Conservation (phyloP, 2,113 vertebrate species). For the Lepisosteus osseus region DNA sequence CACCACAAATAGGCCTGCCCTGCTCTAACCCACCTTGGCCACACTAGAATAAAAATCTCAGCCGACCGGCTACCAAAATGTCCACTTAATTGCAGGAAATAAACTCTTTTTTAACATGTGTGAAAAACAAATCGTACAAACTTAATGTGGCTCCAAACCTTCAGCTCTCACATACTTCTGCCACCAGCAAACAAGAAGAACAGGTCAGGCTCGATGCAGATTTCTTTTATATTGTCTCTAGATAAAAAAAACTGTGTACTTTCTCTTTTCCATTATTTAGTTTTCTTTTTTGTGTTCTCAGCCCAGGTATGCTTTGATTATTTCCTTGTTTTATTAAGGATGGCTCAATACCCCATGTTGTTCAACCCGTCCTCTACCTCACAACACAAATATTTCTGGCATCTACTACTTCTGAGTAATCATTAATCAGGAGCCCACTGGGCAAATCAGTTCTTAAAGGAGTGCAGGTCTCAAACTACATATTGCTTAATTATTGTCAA, state of each 20-base stretch:
- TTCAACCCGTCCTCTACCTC: constrained; percentile 9
- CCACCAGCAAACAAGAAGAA: constrained; percentile 48
- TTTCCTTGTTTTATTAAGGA: constrained; percentile 9
- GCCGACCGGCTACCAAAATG: too few relatives aligned
- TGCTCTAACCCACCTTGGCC: constrained; percentile 33
- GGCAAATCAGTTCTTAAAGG: constrained; percentile 26
- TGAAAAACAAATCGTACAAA: too few relatives aligned
- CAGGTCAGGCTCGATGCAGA: constrained; percentile 40
- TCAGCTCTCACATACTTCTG: constrained; percentile 12
- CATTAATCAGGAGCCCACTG: constrained; percentile 47
- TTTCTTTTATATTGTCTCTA: too few relatives aligned
- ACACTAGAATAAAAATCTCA: too few relatives aligned
- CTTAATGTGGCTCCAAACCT: too few relatives aligned
- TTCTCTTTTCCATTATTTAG: too few relatives aligned
- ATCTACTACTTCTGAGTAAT: constrained; percentile 57
- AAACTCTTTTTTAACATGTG: too few relatives aligned
- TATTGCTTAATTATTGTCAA: background rate
- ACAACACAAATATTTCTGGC: constrained; percentile 48
- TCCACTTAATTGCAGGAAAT: too few relatives aligned
- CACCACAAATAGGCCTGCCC: constrained; percentile 46
- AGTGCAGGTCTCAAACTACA: too few relatives aligned
- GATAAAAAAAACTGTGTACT: too few relatives aligned
- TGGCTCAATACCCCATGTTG: constrained; percentile 9
- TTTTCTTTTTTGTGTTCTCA: too few relatives aligned
- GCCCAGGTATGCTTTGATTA: too few relatives aligned